phyloP scores from a whole-genome alignment of 2,113 vertebrate species.

The Sturnira hondurensis region DNA sequence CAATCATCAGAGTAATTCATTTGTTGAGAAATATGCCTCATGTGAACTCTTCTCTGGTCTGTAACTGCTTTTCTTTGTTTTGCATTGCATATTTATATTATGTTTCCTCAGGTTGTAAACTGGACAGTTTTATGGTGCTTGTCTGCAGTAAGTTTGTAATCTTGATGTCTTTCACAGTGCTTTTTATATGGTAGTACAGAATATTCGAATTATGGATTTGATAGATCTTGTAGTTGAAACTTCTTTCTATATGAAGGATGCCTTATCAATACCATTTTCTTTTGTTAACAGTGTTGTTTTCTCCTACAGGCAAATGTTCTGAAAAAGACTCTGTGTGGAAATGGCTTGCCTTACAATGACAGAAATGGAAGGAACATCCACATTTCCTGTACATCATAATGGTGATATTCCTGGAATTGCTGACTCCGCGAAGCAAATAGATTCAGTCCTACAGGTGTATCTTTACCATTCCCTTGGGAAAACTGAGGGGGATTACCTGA shows the following conservation, averaged over 20 bases:
- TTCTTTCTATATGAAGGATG: not conserved
- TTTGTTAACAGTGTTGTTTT: constrained; percentile 36
- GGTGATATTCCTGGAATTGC: constrained; percentile 79
- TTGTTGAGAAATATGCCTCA: not conserved
- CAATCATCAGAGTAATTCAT: not conserved
- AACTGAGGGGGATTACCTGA: constrained; percentile 79
- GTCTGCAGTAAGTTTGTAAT: not conserved
- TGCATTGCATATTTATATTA: not conserved
- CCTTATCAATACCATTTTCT: not conserved
- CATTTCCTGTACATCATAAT: constrained; percentile 74
- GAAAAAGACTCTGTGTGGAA: constrained; percentile 68
- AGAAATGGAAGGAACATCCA: constrained; percentile 84
- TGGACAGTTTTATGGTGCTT: not conserved
- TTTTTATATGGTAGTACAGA: not conserved
- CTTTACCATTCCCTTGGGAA: constrained; percentile 86
- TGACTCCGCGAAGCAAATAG: constrained; percentile 76
- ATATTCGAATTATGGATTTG: not conserved
- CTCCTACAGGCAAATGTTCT: constrained; percentile 73
- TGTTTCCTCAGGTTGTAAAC: not conserved
- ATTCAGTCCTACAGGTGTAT: constrained; percentile 84
- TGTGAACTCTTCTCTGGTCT: not conserved
- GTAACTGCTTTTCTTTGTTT: not conserved
- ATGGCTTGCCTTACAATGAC: constrained; percentile 90
- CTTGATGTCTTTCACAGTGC: not conserved
- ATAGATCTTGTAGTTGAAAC: not conserved